Conservation (phyloP, 35 echinoderm and acorn worm genomes). For the Stichopus chloronotus region DNA sequence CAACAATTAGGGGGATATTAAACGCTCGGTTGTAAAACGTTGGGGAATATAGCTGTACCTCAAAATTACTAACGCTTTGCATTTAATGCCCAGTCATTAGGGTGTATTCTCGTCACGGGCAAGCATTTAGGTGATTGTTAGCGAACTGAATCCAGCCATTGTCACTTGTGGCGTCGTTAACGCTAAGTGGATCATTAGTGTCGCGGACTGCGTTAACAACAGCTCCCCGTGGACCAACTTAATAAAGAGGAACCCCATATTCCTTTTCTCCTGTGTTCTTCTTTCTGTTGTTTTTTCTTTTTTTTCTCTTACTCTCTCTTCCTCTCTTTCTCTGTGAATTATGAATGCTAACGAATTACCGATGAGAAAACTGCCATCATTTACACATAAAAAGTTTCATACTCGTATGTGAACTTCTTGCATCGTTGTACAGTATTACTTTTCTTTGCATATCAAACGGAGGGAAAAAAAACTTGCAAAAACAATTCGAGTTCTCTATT, state of each 20-base stretch:
- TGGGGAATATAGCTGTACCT: conserved; percentile 48
- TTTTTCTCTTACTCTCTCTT: too few species aligned
- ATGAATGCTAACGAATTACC: too few species aligned
- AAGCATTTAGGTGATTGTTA: conserved; percentile 44
- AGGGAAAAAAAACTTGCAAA: too few species aligned
- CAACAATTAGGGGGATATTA: conserved; percentile 47
- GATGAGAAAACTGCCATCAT: too few species aligned
- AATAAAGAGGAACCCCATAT: conserved; percentile 20
- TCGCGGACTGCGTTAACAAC: conserved; percentile 8
- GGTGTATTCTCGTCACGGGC: conserved; percentile 15
- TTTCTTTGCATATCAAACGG: too few species aligned
- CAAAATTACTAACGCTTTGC: conserved; percentile 20
- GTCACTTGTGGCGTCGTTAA: conserved; percentile 56
- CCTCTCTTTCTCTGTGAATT: too few species aligned
- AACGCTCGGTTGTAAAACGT: conserved; percentile 24
- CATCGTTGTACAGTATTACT: too few species aligned
- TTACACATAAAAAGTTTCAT: too few species aligned
- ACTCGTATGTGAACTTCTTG: too few species aligned
- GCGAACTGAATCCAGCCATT: conserved; percentile 15
- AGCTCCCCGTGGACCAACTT: conserved; percentile 45
- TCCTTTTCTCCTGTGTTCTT: not conserved
- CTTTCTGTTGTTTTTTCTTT: too few species aligned
- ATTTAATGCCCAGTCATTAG: conserved; percentile 52
- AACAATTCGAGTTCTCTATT: too few species aligned
- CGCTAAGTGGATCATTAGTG: conserved; percentile 52